Percentiles rank a stretch among this genome's conserved stretches.
These are phyloP conservation scores for Eubucco bourcierii DNA, from an alignment of 2,113 vertebrate genomes.

Conservation along the genomic window DNA sequence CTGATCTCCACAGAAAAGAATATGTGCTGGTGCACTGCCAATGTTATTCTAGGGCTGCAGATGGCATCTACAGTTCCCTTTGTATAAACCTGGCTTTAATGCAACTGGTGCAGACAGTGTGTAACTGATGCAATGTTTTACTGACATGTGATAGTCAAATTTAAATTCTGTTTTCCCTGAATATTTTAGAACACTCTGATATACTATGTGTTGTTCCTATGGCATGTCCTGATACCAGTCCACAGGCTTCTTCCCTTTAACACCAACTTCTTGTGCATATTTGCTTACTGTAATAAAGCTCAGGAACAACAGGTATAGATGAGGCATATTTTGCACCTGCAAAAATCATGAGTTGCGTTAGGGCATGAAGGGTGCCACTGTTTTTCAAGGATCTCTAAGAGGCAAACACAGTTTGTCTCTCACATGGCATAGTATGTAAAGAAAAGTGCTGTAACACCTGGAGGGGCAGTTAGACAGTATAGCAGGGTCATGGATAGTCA, in stretches of 20 bases:
- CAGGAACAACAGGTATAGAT: not conserved
- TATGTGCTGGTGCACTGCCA: conserved; percentile 36
- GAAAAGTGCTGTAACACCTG: conserved; percentile 25
- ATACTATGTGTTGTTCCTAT: not conserved
- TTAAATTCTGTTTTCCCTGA: conserved; percentile 14
- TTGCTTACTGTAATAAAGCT: not conserved
- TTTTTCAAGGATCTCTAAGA: not conserved
- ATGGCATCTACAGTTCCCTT: conserved; percentile 28
- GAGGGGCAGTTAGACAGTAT: not conserved
- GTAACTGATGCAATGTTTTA: not conserved
- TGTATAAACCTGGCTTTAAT: not conserved
- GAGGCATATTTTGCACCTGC: not conserved
- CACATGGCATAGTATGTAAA: not conserved
- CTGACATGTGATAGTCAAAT: not conserved
- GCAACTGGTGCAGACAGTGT: not conserved
- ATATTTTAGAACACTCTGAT: not conserved
- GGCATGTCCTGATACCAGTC: not conserved
- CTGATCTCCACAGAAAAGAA: conserved; percentile 11
- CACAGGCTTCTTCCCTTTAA: not conserved
- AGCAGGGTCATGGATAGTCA: conserved; percentile 12
- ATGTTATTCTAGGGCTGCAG: conserved; percentile 56
- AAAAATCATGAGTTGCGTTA: not conserved
- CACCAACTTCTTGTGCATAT: not conserved
- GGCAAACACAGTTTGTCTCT: conserved; percentile 1
- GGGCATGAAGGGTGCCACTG: not conserved